These are phyloP conservation scores for Ophiothrix spiculata DNA, from an alignment of 35 echinoderm and acorn worm species.

Conservation along the genomic window DNA sequence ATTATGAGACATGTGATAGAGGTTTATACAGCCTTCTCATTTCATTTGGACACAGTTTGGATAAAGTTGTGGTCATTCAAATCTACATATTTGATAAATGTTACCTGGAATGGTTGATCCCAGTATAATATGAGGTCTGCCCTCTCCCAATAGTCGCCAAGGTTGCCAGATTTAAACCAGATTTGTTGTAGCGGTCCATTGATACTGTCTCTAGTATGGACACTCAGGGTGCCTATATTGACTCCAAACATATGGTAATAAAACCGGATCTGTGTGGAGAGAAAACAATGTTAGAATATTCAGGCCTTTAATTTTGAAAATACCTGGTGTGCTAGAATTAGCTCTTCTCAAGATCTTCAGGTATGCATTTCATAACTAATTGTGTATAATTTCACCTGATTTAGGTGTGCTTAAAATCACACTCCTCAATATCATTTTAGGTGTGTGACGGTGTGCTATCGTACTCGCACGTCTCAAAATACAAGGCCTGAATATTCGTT, in stretches of 20 bases:
- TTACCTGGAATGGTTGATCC: conserved; percentile 78
- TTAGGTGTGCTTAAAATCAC: no score
- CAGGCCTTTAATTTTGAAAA: no score
- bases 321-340: no score
- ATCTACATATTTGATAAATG: no score
- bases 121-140: conserved; percentile 49
- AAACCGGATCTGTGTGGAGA: conserved; percentile 55
- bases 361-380: no score
- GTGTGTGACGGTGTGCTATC: no score
- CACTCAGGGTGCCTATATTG: conserved; percentile 74
- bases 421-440: no score
- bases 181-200: conserved; percentile 67
- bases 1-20: conserved; percentile 64
- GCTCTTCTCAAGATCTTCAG: no score
- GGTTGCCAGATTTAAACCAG: conserved; percentile 54
- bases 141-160: conserved; percentile 85
- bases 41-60: neutral
- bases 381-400: no score
- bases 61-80: no score
- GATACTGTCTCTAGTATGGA: conserved; percentile 66
- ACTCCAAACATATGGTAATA: conserved; percentile 92
- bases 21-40: conserved; percentile 75
- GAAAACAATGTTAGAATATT: neutral
- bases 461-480: no score
- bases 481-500: no score